Evolutionary conservation across 2,113 vertebrate species (phyloP).

Genomic region (Syrrhaptes paradoxus): DNA sequence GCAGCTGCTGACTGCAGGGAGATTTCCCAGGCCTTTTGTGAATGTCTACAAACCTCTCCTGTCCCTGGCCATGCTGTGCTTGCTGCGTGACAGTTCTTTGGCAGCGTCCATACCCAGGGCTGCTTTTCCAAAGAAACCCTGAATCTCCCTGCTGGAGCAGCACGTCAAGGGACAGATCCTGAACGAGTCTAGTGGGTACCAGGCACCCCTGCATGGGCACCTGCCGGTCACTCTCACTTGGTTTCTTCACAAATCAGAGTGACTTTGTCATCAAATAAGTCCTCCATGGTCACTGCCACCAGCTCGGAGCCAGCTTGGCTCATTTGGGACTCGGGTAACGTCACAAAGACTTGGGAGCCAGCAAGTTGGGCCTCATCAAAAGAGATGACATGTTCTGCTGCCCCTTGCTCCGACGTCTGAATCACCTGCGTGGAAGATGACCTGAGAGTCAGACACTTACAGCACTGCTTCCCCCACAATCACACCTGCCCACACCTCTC

Average conservation of each 20-base stretch:
- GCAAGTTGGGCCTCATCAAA: constrained; percentile 72
- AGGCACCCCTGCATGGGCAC: not conserved
- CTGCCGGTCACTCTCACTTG: not conserved
- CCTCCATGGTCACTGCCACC: constrained; percentile 84
- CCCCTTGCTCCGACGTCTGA: constrained; percentile 36
- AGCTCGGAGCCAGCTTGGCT: constrained; percentile 70
- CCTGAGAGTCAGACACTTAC: not conserved
- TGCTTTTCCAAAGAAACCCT: not conserved
- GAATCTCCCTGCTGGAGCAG: not conserved
- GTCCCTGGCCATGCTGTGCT: not conserved
- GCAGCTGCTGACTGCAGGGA: not conserved
- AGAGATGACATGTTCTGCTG: constrained; percentile 67
- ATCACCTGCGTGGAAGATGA: constrained; percentile 73
- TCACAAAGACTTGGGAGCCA: constrained; percentile 81
- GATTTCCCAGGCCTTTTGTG: not conserved
- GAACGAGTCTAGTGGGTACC: not conserved
- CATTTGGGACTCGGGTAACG: constrained; percentile 69
- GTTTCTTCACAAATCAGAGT: constrained; percentile 84
- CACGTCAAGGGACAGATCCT: not conserved
- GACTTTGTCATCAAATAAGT: constrained; percentile 83
- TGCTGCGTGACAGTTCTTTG: not conserved
- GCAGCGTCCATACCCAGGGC: rapidly evolving
- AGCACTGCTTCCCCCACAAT: not conserved
- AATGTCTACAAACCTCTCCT: not conserved
- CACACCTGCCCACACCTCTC: not conserved